Conservation (phyloP, 2,888 invertebrate genomes). For the Clitarchus hookeri region DNA sequence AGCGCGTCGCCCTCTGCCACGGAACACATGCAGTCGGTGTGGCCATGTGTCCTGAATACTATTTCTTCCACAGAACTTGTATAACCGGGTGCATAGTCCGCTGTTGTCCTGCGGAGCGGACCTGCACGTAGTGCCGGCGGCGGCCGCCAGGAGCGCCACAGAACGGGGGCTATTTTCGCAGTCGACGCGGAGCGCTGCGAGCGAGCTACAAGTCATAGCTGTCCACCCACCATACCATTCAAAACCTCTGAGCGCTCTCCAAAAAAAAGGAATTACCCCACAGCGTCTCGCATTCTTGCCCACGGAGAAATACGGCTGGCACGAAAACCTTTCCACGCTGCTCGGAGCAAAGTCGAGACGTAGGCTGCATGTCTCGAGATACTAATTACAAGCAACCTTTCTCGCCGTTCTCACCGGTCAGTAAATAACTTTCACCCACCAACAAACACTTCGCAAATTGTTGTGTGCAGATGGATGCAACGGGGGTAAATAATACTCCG, state of each 20-base stretch:
- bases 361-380: neutral
- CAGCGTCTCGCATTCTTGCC: neutral
- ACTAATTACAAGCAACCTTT: neutral
- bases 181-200: neutral
- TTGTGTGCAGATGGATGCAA: too few species aligned
- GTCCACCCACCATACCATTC: neutral
- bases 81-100: neutral
- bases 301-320: neutral
- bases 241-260: neutral
- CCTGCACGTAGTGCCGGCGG: neutral
- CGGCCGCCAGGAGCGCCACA: slow-evolving; percentile 9
- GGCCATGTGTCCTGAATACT: too few species aligned
- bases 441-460: too few species aligned
- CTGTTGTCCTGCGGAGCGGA: neutral
- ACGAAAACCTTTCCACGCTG: neutral
- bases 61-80: too few species aligned
- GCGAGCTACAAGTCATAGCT: neutral
- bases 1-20: too few species aligned
- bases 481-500: too few species aligned
- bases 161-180: neutral
- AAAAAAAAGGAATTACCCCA: neutral
- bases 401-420: neutral
- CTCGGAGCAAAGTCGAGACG: neutral
- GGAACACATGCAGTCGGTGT: too few species aligned
- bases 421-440: too few species aligned